phyloP scores from a whole-genome alignment of 2,888 invertebrate genomes.

The Oxyteleia sp. region DNA sequence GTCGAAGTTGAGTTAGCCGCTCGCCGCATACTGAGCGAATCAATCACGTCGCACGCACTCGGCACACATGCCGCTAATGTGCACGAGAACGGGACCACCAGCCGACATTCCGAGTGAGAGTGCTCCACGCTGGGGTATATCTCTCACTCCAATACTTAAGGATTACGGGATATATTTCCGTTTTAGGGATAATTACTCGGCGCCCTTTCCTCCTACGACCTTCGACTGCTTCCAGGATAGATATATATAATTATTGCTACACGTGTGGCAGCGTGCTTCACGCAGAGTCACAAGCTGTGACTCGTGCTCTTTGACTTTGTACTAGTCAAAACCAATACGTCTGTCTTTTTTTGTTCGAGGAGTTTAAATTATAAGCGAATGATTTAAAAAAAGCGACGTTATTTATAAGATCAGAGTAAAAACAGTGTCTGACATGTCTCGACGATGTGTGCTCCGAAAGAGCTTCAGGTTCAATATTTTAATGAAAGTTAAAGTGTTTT shows the following conservation, averaged over 20 bases:
- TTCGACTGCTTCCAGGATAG: conserved; percentile 47
- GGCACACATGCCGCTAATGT: conserved; percentile 86
- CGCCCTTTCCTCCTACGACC: conserved; percentile 58
- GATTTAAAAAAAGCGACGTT: conserved; percentile 40
- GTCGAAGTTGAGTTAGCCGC: conserved; percentile 75
- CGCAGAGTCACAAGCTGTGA: conserved; percentile 42
- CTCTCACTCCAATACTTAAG: conserved; percentile 70
- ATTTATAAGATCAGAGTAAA: conserved; percentile 49
- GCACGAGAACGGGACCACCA: conserved; percentile 81
- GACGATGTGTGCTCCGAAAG: background rate
- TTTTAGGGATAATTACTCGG: conserved; percentile 82
- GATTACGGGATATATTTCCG: conserved; percentile 80
- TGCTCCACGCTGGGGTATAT: conserved; percentile 36
- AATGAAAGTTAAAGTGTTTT: background rate
- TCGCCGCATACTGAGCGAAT: conserved; percentile 83
- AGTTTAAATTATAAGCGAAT: conserved; percentile 36
- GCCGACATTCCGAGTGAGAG: conserved; percentile 70
- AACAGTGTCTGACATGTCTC: conserved; percentile 32
- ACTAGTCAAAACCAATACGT: conserved; percentile 38
- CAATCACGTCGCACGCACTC: conserved; percentile 86
- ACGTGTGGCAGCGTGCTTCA: conserved; percentile 52
- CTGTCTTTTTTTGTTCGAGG: conserved; percentile 23
- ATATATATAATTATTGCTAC: conserved; percentile 58
- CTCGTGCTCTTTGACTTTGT: conserved; percentile 56
- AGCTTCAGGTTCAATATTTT: conserved; percentile 5